Conservation (phyloP, 2,888 invertebrate genomes). For the Mesorhabditis belari region DNA sequence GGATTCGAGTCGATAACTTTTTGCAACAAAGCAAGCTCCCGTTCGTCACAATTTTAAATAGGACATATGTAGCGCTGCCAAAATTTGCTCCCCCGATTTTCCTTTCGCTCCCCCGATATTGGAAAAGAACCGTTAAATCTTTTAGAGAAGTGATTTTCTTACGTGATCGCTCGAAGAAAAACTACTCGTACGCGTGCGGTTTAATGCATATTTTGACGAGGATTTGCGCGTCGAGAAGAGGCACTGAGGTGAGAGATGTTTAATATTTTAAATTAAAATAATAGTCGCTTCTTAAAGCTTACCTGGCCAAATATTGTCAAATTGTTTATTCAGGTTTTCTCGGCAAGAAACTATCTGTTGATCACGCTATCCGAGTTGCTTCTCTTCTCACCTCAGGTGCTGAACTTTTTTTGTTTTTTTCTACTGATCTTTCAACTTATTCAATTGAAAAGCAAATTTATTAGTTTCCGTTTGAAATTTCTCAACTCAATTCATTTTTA, state of each 20-base stretch:
- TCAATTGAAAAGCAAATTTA: not conserved
- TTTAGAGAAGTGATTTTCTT: constrained; percentile 42
- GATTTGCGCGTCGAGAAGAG: constrained; percentile 63
- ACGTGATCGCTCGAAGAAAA: constrained; percentile 40
- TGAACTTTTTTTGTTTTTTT: not conserved
- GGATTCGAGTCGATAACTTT: too few species aligned
- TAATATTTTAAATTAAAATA: not conserved
- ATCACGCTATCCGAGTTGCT: constrained; percentile 44
- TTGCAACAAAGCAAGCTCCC: too few species aligned
- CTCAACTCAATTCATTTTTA: constrained; percentile 4
- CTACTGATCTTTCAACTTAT: not conserved
- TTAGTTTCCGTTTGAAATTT: not conserved
- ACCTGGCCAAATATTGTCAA: not conserved
- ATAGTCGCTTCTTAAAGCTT: not conserved
- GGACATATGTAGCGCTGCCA: too few species aligned
- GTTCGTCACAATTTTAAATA: too few species aligned
- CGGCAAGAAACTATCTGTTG: constrained; percentile 23
- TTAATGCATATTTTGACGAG: constrained; percentile 44
- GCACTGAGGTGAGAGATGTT: constrained; percentile 61
- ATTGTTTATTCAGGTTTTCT: constrained; percentile 53
- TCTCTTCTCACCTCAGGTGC: constrained; percentile 45
- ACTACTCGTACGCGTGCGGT: constrained; percentile 51
- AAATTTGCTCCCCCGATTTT: too few species aligned
- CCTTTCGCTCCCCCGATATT: too few species aligned
- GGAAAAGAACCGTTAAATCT: too few species aligned